A percentile compares a stretch with the other conserved stretches of the same genome.
Conservation (phyloP, 2,113 vertebrate genomes). For the Apodemus sylvaticus region DNA sequence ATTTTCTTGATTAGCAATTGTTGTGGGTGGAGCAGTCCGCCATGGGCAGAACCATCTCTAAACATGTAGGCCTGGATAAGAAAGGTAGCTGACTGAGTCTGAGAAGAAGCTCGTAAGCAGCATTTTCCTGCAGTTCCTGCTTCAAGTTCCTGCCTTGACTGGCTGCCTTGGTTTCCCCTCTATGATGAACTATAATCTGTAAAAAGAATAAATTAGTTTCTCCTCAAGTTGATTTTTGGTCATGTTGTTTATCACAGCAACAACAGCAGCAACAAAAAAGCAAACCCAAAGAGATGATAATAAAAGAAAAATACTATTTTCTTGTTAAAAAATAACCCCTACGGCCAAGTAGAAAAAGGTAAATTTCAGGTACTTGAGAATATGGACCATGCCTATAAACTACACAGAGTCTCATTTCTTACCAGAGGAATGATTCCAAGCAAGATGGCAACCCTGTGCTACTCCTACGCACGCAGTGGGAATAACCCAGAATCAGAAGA, state of each 20-base stretch:
- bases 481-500: background rate
- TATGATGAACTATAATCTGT: background rate
- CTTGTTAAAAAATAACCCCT: background rate
- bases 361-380: background rate
- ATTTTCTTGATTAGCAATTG: background rate
- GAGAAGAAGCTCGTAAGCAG: background rate
- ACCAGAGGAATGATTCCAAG: background rate
- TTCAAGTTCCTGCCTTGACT: background rate
- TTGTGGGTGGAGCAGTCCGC: background rate
- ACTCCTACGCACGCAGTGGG: background rate
- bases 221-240: background rate
- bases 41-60: background rate
- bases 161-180: background rate
- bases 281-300: background rate
- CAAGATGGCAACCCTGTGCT: background rate
- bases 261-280: background rate
- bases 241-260: background rate
- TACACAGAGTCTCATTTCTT: no score
- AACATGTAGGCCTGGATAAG: background rate
- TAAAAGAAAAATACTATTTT: background rate
- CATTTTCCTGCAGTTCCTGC: background rate
- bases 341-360: background rate
- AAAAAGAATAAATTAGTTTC: background rate
- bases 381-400: background rate
- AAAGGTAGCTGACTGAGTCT: background rate